phyloP scores from a whole-genome alignment of 2,113 vertebrate species.

The Crypturellus undulatus region DNA sequence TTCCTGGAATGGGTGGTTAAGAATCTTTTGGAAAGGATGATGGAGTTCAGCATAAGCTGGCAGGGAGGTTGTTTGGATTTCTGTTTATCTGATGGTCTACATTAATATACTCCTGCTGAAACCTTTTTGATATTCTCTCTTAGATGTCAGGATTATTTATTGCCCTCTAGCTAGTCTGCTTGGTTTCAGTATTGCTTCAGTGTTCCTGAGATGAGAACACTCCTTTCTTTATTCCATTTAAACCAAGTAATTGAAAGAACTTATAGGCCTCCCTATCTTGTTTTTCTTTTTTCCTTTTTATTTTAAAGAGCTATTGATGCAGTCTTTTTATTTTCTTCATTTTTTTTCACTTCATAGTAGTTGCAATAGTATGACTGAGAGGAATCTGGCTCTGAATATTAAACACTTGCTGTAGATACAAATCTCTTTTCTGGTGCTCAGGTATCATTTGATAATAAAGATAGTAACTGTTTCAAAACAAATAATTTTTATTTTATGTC shows the following conservation, averaged over 20 bases:
- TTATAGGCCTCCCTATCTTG: background rate
- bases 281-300: background rate
- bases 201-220: background rate
- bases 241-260: background rate
- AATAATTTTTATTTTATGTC: background rate
- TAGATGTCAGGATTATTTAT: background rate
- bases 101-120: background rate
- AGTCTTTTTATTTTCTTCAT: no score
- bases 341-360: background rate
- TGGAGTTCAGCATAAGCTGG: background rate
- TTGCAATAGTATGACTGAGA: background rate
- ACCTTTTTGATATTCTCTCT: slow-evolving; percentile 23
- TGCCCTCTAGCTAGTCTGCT: background rate
- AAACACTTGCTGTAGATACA: background rate
- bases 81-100: background rate
- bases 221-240: background rate
- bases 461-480: background rate
- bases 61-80: slow-evolving; percentile 28
- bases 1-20: slow-evolving; percentile 3
- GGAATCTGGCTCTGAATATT: background rate
- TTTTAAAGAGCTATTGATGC: no score
- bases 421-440: background rate
- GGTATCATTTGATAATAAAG: background rate
- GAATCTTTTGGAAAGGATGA: background rate
- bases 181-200: background rate